Base-by-base conservation (phyloP, 2,797 vertebrate genomes). In the Margarornis squamiger region DNA sequence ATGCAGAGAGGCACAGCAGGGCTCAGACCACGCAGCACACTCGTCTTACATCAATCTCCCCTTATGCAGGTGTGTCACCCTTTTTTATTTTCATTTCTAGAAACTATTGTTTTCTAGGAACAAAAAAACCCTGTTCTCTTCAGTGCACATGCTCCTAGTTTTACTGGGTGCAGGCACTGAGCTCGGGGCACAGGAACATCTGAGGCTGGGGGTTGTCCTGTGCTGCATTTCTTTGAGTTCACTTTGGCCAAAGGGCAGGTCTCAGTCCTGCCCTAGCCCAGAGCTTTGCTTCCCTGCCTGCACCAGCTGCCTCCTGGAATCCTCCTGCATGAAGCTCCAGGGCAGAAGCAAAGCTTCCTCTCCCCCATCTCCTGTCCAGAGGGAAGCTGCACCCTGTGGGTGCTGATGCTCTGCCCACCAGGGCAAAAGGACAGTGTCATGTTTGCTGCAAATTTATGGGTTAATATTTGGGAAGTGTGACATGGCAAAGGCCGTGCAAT, bases 221-320 rank as follows among this genome's bases (percentile, higher is more conserved):
- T 0, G 0, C 29, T 43, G 23, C 1, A 0, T 5, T 52, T 11
- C 21, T 61, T 32, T 36, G 30, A 38, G 46, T 61, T 39, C 13
- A 3, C 4, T 29, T 18, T 39, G 43, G 34, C 0, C 21, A 3
- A 59, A 41, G 30, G 36, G 26, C 51, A 52, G 52, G 14, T 43
- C 27, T 72, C 54, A 26, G 62, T 27, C 34, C 1, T 6, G 62
- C 18, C 48, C 2, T 36, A 0, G 6, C 29, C 8, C 17, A 9
- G 14, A 46, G 12, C 38, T 1, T 0, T 15, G 38, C 58, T 32
- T 43, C 32, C 36, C 61, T 54, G 2, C 2, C 17, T 32, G 49
- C 41, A 12, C 34, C 80, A 1, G 2, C 63, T 48, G 10, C n/a
- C 34, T 55, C 24, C 36, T 32, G 23, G 76, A 63, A 49, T 24